These are phyloP conservation scores for Ginglymostoma cirratum DNA, from an alignment of 2,113 vertebrate species.

Conservation along the genomic window DNA sequence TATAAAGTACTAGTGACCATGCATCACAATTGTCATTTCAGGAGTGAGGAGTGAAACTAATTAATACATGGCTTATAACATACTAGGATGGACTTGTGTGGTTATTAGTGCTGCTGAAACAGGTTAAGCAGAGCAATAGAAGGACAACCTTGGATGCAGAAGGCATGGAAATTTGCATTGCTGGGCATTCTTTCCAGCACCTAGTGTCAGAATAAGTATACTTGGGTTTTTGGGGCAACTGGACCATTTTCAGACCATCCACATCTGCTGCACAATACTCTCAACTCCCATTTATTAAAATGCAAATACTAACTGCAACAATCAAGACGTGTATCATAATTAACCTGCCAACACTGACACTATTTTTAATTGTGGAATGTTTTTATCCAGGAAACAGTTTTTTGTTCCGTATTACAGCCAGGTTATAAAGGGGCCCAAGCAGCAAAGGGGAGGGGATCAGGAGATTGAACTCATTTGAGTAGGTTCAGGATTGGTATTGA, in stretches of 20 bases:
- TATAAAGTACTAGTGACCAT: neutral
- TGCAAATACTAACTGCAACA: neutral
- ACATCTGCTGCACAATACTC: neutral
- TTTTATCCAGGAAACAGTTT: neutral
- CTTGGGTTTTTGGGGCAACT: neutral
- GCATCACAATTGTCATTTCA: neutral
- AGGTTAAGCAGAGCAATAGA: neutral
- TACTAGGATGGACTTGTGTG: neutral
- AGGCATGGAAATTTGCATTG: neutral
- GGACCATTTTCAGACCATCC: neutral
- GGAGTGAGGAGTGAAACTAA: neutral
- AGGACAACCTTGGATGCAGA: neutral
- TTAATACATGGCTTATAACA: neutral
- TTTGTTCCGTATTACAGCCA: too few relatives aligned
- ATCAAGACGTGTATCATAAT: neutral
- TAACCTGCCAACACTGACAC: neutral
- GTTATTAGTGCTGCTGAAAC: neutral
- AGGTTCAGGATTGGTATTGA: too few relatives aligned
- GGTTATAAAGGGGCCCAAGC: too few relatives aligned
- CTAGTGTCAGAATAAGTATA: neutral
- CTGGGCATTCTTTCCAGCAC: neutral
- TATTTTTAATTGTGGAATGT: neutral
- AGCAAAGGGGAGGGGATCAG: too few relatives aligned
- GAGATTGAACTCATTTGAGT: too few relatives aligned
- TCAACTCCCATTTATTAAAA: neutral